Base-by-base conservation (phyloP, 64 coral and sea anemone species). In the Exaiptasia diaphana region DNA sequence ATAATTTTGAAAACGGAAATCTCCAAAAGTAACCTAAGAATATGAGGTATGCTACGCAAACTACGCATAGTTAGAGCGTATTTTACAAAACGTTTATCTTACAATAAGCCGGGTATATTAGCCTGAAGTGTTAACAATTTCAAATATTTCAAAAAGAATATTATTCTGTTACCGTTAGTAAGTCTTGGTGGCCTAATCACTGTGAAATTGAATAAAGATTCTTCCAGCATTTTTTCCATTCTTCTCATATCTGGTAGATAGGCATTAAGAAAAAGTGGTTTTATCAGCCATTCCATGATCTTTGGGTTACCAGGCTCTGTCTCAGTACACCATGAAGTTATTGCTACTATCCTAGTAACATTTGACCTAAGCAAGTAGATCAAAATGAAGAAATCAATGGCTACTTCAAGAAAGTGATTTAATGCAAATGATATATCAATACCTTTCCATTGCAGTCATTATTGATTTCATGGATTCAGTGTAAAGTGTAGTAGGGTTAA, bases 261-360 rank as follows among this genome's bases (percentile, higher is more conserved):
- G 12, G 76, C 86, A 17, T 57, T 60, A 67, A 89, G 55, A 8
- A 74, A 25, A 14, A 89, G 5, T 12, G 86, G 86, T 31, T 89
- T 89, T 0, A 82, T 32, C 43, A 89, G 65, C 77, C 77, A 89
- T 71, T 89, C 86, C 54, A 82, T 53, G 14, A 64, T 18, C 58
- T 82, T 89, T 1, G 86, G 86, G 60, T 39, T 82, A 4, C 86
- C 86, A 74, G 86, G 41, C 45, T 73, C 39, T 25, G 53, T 89
- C 10, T 36, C 65, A 64, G 86, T 89, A 22, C 67, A 33, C 86
- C 86, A 89, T 25, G 86, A 89, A 28, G 86, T 89, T 10, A 89
- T 71, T 42, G 48, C 63, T 28, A 89, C 77, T 21, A 89, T 22
- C 38, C 86, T 71, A 10, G 73, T 43, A 4, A 89, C 18, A 2